Evolutionary conservation across 2,888 invertebrate genomes (phyloP), one percentile per base, ranked within the genome.

Genomic region (Cenopis cana): DNA sequence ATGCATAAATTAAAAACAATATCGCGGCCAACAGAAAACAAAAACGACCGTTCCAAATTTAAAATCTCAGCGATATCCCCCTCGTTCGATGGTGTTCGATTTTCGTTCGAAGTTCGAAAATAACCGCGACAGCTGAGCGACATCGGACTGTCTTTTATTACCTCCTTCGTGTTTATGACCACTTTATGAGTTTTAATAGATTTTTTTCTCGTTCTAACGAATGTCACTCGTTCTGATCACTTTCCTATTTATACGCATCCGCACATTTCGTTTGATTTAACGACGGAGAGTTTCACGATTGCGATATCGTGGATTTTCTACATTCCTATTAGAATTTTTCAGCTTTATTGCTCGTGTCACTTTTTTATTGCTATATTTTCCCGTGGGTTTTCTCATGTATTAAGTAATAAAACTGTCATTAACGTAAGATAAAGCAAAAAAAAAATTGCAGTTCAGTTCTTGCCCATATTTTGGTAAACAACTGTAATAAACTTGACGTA

Each of bases 61-160:
- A 87, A 89, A 88, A 85, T 84, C 84, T 82, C 84, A 82, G 82
- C 86, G 80, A 84, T 84, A 82, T 86, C 82, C 87, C 86, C 87
- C 85, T 84, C 85, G 84, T 89, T 89, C 89, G 89, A 91, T 89
- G 86, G 82, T 79, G 90, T 92, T 93, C 93, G 93, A 93, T 93
- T 90, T 91, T 89, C 84, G 87, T 90, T 90, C 75, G 79, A 83
- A 64, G 91, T 89, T 91, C 90, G 84, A 86, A 93, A 93, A 93
- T 93, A 93, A 89, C 91, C 89, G 86, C 91, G 92, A 92, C 93
- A 93, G 93, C 93, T 93, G 93, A 93, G 87, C 89, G 89, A 89
- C 91, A 88, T 88, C 87, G 86, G 84, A 85, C 76, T 81, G 84
- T 89, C 93, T 91, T 93, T 93, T 93, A 92, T 91, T 90, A 86